Base-by-base conservation (phyloP, 1,140 invertebrate genomes). In the Gonioctena quinquepunctata region DNA sequence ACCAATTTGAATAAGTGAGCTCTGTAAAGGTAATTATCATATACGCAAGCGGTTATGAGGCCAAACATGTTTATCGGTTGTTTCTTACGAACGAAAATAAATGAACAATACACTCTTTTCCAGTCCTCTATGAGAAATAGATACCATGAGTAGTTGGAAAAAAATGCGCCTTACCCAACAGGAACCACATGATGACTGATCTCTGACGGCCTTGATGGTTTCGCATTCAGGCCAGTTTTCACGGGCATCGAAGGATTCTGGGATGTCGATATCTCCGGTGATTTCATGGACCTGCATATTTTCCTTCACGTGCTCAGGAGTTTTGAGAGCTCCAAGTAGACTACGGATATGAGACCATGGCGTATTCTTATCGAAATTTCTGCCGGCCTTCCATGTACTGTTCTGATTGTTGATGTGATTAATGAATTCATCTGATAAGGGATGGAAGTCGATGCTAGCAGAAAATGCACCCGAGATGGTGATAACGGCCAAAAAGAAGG, bases 201-300 rank as follows among this genome's bases (percentile, higher is more conserved):
- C 71, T 2, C 33, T 22, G 13, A 73, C 67, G 13, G 21, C 16
- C 3, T 27, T 42, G 18, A 73, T 70, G n/a, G 42, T 19, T 1
- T 92, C 91, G 22, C 71, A 73, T 2, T 61, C 3, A 11, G 68
- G 63, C 71, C 71, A 73, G 13, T 56, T 21, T 57, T 73, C 62
- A 11, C 68, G 52, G 1, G 71, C 54, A 59, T 73, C 71, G 42
- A 73, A 73, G 18, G 28, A 66, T 25, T 70, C 63, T 4, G 71
- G 71, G 21, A 73, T 28, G 16, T 62, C 23, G 3, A 25, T 11
- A n/a, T 72, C 61, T 19, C 21, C 48, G 54, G 76, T 70, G n/a
- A n/a, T n/a, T n/a, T n/a, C n/a, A 76, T 81, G 79, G 74, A 79
- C 78, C 62, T 78, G 74, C 42, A 93, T 81, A 57, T 84, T 84